Evolutionary conservation across 2,797 vertebrate genomes (phyloP), one percentile per base, ranked within the genome.

Genomic region (Coreius guichenoti): DNA sequence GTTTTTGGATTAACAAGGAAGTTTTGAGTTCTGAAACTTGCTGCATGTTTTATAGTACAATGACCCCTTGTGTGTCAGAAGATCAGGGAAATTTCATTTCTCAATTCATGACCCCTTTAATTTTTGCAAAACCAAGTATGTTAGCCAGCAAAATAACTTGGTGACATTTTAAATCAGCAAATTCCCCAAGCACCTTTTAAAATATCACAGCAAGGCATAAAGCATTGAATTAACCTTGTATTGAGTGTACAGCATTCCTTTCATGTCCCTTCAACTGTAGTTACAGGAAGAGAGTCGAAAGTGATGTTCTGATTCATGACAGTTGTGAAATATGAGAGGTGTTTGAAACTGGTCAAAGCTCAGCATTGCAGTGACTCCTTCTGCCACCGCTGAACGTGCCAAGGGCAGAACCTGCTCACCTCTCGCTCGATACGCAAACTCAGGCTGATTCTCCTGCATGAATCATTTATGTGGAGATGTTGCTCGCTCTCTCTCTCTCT

Each of bases 381-480:
- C n/a, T 45, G n/a, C 56, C 39, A 45, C 36, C 0, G 36, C 36
- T 7, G 58, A 79, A 79, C 77, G 65, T 47, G 58, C 58, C 75
- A 78, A 45, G 29, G 78, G 21, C 63, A 51, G 29, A 80, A 68
- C 29, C 78, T n/a, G 6, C 45, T 68, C 63, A 36, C 29, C 78
- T 80, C 43, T 51, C 19, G 5, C 56, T 31, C 9, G 14, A 79
- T 51, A 33, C 12, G 0, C 45, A 36, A 33, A 49, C 61, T 26
- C 58, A 29, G 63, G 39, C 43, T 31, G 11, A 67, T 68, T 56
- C 47, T 26, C 47, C 23, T 36, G 45, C 23, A 69, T 81, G 14
- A 54, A 69, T 81, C 47, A 81, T 81, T 81, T 36, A 81, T 81
- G 21, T 69, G 12, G 45, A 36, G 79, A 51, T 9, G 33, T 68